Conservation (phyloP, 1,140 invertebrate genomes). For the Anastrepha obliqua region DNA sequence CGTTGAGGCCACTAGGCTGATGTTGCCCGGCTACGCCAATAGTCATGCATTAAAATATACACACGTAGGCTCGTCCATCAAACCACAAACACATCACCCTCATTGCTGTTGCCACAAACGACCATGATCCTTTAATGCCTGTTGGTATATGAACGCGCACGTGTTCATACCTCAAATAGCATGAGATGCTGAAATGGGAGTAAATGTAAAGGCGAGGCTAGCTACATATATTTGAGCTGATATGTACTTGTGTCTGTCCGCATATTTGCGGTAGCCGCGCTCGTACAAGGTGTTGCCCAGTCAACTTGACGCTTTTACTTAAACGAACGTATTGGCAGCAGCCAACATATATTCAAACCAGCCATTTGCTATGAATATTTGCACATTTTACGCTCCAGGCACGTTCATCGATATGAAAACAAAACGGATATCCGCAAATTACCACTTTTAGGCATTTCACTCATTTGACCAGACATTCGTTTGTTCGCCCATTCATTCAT, state of each 20-base stretch:
- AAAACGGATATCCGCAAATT: slow-evolving; percentile 56
- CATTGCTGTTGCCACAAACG: slow-evolving; percentile 36
- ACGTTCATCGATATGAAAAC: slow-evolving; percentile 56
- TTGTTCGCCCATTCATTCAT: not conserved
- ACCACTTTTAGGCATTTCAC: slow-evolving; percentile 56
- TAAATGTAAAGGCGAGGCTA: not conserved
- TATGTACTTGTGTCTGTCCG: slow-evolving; percentile 1
- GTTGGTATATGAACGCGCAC: slow-evolving; percentile 37
- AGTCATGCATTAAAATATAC: not conserved
- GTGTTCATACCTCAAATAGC: slow-evolving; percentile 43
- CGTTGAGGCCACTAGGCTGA: slow-evolving; percentile 14
- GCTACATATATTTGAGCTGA: not conserved
- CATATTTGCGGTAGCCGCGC: not conserved
- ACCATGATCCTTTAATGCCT: slow-evolving; percentile 49
- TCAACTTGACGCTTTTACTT: not conserved
- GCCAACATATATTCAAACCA: not conserved
- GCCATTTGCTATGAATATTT: slow-evolving; percentile 44
- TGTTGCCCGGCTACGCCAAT: not conserved
- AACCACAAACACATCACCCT: slow-evolving; percentile 22
- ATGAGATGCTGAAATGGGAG: not conserved
- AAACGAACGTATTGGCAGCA: not conserved
- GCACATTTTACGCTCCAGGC: slow-evolving; percentile 48
- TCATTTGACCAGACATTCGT: slow-evolving; percentile 27
- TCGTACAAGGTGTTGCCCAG: slow-evolving; percentile 9
- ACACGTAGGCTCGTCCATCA: not conserved